Evolutionary conservation across 2,888 invertebrate species (phyloP).

Genomic region (Selenia dentaria): DNA sequence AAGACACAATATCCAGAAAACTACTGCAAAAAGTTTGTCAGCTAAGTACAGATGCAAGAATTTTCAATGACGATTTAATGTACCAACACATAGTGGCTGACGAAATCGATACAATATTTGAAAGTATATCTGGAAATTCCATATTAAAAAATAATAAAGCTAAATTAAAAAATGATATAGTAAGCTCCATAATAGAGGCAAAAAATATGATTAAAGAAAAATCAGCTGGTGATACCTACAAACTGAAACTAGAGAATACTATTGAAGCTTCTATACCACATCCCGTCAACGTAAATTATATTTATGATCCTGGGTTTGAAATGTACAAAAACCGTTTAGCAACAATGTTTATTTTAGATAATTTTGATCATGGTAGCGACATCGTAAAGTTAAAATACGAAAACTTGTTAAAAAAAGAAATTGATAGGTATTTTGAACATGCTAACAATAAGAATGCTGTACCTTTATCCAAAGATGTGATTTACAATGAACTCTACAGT

Average conservation of each 20-base stretch:
- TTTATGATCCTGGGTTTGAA: constrained; percentile 56
- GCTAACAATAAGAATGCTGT: constrained; percentile 48
- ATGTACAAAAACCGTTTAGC: constrained; percentile 59
- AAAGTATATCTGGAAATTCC: constrained; percentile 42
- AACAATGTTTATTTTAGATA: constrained; percentile 61
- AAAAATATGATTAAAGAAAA: constrained; percentile 46
- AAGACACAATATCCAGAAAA: constrained; percentile 47
- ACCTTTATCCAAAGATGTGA: constrained; percentile 49
- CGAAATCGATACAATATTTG: constrained; percentile 50
- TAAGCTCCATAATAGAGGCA: constrained; percentile 47
- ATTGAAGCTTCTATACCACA: constrained; percentile 56
- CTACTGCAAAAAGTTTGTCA: constrained; percentile 58
- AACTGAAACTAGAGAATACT: constrained; percentile 51
- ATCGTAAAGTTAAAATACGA: constrained; percentile 51
- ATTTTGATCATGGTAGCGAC: constrained; percentile 58
- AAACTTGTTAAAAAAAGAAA: constrained; percentile 45
- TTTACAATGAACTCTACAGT: constrained; percentile 57
- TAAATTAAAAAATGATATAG: constrained; percentile 41
- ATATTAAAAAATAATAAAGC: constrained; percentile 42
- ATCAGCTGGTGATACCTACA: constrained; percentile 52
- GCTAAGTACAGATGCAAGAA: constrained; percentile 49
- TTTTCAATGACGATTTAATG: constrained; percentile 48
- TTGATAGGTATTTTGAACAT: constrained; percentile 51
- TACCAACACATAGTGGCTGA: constrained; percentile 49
- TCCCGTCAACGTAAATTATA: constrained; percentile 36